Evolutionary conservation across 2,797 vertebrate genomes (phyloP), one percentile per base, ranked within the genome.

Genomic region (Clarias fuscus): DNA sequence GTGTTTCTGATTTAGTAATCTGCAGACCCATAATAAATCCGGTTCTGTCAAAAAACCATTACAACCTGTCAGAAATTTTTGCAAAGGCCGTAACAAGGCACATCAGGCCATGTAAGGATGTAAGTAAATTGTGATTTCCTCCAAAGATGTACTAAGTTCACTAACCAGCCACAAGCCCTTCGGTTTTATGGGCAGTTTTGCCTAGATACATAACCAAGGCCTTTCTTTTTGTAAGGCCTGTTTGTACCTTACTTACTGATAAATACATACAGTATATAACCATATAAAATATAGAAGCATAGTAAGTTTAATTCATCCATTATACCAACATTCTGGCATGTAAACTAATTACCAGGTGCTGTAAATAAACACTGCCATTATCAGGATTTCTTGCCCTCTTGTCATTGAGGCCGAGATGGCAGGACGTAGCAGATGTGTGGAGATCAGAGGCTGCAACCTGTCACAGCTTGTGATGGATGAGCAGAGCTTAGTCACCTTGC

Each of bases 391-490:
- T 61, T 70, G 79, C 67, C 62, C 33, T 7, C 72, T 62, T 86
- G 78, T 82, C 79, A 56, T 75, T 70, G 67, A 30, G 82, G 24
- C 33, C 18, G 8, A 40, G 64, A 76, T 24, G 18, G 18, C 18
- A 80, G 61, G 61, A 84, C 62, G 14, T 65, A 43, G 59, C 71
- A 85, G 79, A 65, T 85, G 78, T 72, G 61, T 30, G 71, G 71
- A 77, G 86, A 82, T 87, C 83, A 68, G 30, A 82, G 58, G 62
- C 43, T 79, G 65, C 72, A 84, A 68, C 84, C 82, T 71, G 86
- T 85, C 87, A 59, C 84, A 83, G 76, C 68, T 10, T 10, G 70
- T 90, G 90, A 90, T 88, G 68, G 82, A 90, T 89, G 72, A 86
- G 81, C 56, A 82, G 40, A 82, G 14, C 64, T 75, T 59, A 2